A percentile compares a stretch with the other conserved stretches of the same genome.
phyloP scores from a whole-genome alignment of 2,888 invertebrate genomes.

The Phortica okadai region DNA sequence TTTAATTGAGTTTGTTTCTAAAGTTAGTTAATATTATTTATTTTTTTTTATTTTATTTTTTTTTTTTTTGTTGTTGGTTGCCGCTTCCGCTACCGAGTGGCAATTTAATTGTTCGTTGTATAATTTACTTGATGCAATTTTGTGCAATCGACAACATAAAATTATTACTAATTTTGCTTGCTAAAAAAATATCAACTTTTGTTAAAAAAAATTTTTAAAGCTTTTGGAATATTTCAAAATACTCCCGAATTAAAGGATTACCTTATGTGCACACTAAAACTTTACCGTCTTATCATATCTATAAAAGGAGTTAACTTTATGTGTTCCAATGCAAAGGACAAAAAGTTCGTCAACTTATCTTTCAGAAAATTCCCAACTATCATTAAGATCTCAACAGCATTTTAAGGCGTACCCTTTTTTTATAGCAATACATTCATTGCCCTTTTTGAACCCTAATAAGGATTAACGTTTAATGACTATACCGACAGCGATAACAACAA shows the following conservation, averaged over 20 bases:
- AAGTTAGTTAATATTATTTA: slow-evolving; percentile 60
- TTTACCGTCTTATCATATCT: too few relatives aligned
- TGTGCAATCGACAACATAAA: too few relatives aligned
- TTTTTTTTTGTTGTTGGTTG: neutral
- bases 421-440: neutral
- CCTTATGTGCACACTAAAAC: too few relatives aligned
- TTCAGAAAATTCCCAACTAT: neutral
- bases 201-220: too few relatives aligned
- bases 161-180: too few relatives aligned
- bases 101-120: slow-evolving; percentile 4
- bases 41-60: neutral
- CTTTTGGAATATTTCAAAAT: too few relatives aligned
- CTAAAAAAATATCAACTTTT: too few relatives aligned
- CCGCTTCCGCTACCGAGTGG: neutral
- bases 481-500: neutral
- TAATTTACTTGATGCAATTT: too few relatives aligned
- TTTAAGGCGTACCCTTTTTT: neutral
- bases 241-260: too few relatives aligned
- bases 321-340: neutral
- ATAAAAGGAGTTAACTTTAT: too few relatives aligned
- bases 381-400: neutral
- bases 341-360: neutral
- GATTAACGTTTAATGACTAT: slow-evolving; percentile 7
- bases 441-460: neutral
- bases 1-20: slow-evolving; percentile 66